Evolutionary conservation across 2,888 invertebrate species (phyloP).

Genomic region (Chalcis sispes): DNA sequence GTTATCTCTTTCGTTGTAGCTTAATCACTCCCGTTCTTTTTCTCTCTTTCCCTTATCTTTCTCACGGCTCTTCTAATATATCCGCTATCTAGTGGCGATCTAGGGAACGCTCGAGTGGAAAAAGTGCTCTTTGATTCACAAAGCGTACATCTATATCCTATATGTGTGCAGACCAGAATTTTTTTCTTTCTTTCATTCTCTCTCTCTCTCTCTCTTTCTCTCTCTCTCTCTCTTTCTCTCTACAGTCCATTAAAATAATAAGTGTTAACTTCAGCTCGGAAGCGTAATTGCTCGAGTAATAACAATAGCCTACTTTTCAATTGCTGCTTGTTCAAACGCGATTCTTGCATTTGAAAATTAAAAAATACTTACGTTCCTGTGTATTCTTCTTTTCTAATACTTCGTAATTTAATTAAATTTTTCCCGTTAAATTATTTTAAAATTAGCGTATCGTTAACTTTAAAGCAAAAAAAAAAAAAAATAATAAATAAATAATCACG

Average conservation of each 20-base stretch:
- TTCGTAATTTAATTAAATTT: no score
- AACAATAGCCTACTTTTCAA: neutral
- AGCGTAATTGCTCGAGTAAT: conserved; percentile 35
- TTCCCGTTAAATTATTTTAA: no score
- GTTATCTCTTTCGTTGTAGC: conserved; percentile 15
- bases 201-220: neutral
- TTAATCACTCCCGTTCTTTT: neutral
- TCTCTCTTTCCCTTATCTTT: neutral
- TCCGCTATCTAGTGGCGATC: conserved; percentile 40
- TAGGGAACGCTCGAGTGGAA: conserved; percentile 38
- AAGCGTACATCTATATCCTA: neutral
- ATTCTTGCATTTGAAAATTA: neutral
- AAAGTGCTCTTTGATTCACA: conserved; percentile 47
- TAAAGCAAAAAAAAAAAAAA: no score
- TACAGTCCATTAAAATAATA: conserved; percentile 50
- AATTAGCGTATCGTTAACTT: no score
- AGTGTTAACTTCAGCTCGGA: conserved; percentile 26
- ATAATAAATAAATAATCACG: no score
- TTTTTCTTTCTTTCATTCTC: neutral
- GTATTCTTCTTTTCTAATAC: no score
- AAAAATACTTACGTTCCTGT: no score
- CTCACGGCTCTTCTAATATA: conserved; percentile 6
- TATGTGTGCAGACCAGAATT: neutral
- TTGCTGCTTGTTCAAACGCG: neutral
- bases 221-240: neutral